Evolutionary conservation across 2,113 vertebrate species (phyloP).

Genomic region (Gallinago jamesoni): DNA sequence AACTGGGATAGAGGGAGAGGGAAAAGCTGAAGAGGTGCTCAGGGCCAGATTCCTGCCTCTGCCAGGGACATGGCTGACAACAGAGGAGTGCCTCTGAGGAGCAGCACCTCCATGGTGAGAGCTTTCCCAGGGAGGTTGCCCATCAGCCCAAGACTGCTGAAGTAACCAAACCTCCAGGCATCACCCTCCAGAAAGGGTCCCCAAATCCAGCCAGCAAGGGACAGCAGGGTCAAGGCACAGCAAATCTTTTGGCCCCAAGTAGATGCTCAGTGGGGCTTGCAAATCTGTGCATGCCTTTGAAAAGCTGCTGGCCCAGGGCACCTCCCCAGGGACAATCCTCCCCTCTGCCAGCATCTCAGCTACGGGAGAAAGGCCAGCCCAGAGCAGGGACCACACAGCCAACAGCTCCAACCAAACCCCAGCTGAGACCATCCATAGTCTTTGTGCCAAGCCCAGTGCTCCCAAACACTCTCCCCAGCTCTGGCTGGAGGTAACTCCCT

Average conservation of each 20-base stretch:
- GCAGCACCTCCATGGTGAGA: background rate
- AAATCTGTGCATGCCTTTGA: background rate
- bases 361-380: background rate
- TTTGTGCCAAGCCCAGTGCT: background rate
- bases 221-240: background rate
- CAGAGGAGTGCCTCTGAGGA: background rate
- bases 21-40: background rate
- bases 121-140: accelerated
- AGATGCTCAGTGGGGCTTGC: background rate
- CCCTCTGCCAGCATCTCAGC: background rate
- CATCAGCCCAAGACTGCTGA: background rate
- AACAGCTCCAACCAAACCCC: background rate
- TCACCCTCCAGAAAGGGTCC: background rate
- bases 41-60: background rate
- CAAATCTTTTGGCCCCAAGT: background rate
- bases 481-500: background rate
- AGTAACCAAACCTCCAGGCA: background rate
- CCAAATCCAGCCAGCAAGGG: background rate
- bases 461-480: background rate
- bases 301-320: background rate
- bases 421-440: background rate
- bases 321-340: background rate
- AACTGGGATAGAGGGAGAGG: background rate
- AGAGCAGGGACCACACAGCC: background rate
- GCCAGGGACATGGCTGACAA: background rate